Evolutionary conservation across 2,888 invertebrate genomes (phyloP).

Genomic region (Dryocosmus kuriphilus): DNA sequence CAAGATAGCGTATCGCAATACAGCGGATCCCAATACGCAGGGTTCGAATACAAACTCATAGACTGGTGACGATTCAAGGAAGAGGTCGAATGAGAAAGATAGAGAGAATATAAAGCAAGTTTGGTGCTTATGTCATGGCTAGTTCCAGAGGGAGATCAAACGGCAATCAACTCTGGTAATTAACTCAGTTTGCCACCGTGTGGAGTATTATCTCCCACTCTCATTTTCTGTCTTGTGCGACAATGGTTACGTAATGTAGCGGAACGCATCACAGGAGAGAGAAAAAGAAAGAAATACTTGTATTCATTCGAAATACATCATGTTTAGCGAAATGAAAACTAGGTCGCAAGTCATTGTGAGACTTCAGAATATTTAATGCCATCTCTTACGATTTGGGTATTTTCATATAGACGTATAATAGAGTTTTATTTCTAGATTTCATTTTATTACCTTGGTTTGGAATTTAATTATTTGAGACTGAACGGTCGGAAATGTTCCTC

Average conservation of each 20-base stretch:
- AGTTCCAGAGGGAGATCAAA: constrained; percentile 51
- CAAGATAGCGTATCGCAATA: too few relatives aligned
- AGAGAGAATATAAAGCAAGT: constrained; percentile 30
- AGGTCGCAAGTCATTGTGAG: not conserved
- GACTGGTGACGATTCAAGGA: not conserved
- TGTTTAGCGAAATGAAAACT: not conserved
- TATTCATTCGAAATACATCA: not conserved
- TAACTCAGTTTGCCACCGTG: constrained; percentile 55
- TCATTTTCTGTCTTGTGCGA: constrained; percentile 43
- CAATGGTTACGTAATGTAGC: constrained; percentile 4
- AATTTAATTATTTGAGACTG: too few relatives aligned
- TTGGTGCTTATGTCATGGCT: constrained; percentile 21
- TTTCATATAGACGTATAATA: too few relatives aligned
- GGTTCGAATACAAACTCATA: not conserved
- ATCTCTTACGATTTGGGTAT: too few relatives aligned
- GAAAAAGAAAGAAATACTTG: not conserved
- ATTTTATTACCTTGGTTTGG: too few relatives aligned
- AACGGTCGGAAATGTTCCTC: too few relatives aligned
- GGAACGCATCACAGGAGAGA: not conserved
- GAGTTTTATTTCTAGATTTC: too few relatives aligned
- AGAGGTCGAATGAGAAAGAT: constrained; percentile 1
- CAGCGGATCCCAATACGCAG: too few relatives aligned
- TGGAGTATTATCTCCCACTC: constrained; percentile 40
- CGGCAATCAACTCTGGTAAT: constrained; percentile 59
- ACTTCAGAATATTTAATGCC: not conserved